Conservation (phyloP, 2,888 invertebrate genomes). For the Pterostichus niger region DNA sequence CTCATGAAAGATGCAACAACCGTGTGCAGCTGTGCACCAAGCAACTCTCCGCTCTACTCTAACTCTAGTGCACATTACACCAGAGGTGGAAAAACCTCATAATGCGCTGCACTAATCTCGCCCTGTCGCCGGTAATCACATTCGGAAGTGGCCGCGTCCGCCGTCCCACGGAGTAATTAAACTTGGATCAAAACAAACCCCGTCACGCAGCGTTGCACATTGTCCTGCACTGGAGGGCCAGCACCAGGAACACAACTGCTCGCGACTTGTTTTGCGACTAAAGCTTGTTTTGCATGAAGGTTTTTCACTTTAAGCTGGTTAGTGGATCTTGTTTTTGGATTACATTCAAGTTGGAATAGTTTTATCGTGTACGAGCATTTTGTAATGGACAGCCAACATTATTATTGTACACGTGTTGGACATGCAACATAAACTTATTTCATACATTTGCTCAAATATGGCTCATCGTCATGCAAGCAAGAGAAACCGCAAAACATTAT, state of each 20-base stretch:
- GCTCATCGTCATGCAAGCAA: no score
- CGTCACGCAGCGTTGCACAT: conserved; percentile 15
- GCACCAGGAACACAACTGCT: neutral
- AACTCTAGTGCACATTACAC: neutral
- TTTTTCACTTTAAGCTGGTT: conserved; percentile 37
- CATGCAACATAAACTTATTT: no score
- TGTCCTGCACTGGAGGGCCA: neutral
- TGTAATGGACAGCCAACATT: conserved; percentile 1
- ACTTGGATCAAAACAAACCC: conserved; percentile 36
- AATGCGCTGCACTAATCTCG: conserved; percentile 31
- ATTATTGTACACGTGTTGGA: neutral
- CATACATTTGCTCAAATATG: no score
- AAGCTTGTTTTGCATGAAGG: conserved; percentile 34
- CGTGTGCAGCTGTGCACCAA: conserved; percentile 12
- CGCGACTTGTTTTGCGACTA: neutral
- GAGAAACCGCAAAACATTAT: no score
- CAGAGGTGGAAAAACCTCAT: conserved; percentile 41
- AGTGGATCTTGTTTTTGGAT: conserved; percentile 46
- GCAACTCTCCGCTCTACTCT: neutral
- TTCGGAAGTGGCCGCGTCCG: neutral
- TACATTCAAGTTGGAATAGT: conserved; percentile 17
- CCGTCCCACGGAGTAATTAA: neutral
- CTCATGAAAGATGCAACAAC: conserved; percentile 46
- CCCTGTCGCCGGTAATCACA: conserved; percentile 11
- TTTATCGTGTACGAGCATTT: neutral